Conservation (phyloP, 2,797 vertebrate species). For the Sebastes cheni region DNA sequence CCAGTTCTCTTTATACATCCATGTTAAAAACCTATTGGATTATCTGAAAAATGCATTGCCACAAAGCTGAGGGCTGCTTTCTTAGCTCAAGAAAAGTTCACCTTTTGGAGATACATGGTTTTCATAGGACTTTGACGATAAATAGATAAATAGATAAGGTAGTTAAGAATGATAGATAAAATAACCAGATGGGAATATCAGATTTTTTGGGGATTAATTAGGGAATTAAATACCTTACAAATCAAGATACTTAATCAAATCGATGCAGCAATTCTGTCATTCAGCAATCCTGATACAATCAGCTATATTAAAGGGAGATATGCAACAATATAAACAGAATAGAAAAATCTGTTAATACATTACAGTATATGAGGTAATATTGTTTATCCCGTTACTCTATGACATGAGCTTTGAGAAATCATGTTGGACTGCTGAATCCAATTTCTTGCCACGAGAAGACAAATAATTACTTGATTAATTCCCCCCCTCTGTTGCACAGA, state of each 20-base stretch:
- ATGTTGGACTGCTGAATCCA: constrained; percentile 5
- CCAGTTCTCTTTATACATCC: background rate
- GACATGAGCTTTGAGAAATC: constrained; percentile 6
- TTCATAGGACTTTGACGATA: background rate
- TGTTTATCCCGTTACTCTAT: background rate
- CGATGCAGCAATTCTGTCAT: too few species aligned
- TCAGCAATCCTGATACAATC: background rate
- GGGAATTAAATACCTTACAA: too few species aligned
- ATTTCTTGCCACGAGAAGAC: constrained; percentile 11
- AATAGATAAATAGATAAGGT: background rate
- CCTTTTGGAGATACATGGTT: background rate
- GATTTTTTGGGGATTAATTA: too few species aligned
- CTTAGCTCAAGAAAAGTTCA: background rate
- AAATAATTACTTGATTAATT: constrained; percentile 60
- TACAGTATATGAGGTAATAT: background rate
- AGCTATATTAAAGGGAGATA: background rate
- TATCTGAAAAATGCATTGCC: background rate
- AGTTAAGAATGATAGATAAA: background rate
- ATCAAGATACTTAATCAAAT: too few species aligned
- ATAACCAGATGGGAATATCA: background rate
- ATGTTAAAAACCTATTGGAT: background rate
- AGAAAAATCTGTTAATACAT: background rate
- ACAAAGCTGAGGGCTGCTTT: background rate
- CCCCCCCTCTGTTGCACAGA: constrained; percentile 17
- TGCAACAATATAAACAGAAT: too few species aligned